phyloP scores from a whole-genome alignment of 2,113 vertebrate species.

The Neogale vison region DNA sequence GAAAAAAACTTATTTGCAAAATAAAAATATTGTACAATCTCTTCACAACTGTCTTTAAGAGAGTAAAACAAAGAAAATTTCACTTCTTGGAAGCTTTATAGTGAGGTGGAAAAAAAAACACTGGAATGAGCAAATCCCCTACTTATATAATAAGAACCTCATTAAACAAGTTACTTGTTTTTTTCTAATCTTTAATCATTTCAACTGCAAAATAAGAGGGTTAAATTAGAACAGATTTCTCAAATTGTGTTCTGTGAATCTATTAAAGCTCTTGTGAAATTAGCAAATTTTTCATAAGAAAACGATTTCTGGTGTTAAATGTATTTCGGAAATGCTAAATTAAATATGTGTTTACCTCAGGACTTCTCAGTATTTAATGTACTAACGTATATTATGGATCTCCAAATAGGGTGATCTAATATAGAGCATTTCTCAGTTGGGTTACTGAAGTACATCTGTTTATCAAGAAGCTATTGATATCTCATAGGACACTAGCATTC shows the following conservation, averaged over 20 bases:
- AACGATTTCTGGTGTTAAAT: neutral
- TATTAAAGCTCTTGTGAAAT: neutral
- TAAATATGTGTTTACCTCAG: neutral
- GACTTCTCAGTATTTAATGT: neutral
- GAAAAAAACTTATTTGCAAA: neutral
- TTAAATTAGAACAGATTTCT: neutral
- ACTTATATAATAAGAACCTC: neutral
- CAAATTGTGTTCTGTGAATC: neutral
- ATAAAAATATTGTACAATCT: neutral
- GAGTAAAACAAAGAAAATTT: neutral
- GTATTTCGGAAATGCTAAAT: neutral
- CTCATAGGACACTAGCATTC: neutral
- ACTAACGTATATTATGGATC: neutral
- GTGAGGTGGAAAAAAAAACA: neutral
- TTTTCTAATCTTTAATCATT: neutral
- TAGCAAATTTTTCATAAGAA: neutral
- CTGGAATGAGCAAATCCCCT: neutral
- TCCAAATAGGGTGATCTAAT: neutral
- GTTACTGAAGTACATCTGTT: neutral
- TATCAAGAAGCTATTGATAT: neutral
- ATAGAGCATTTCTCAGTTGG: neutral
- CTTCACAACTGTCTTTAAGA: neutral
- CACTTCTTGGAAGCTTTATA: conserved; percentile 26
- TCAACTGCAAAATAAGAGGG: neutral
- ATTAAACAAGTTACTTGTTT: neutral